Conservation (phyloP, 2,113 vertebrate species). For the Podilymbus podiceps region DNA sequence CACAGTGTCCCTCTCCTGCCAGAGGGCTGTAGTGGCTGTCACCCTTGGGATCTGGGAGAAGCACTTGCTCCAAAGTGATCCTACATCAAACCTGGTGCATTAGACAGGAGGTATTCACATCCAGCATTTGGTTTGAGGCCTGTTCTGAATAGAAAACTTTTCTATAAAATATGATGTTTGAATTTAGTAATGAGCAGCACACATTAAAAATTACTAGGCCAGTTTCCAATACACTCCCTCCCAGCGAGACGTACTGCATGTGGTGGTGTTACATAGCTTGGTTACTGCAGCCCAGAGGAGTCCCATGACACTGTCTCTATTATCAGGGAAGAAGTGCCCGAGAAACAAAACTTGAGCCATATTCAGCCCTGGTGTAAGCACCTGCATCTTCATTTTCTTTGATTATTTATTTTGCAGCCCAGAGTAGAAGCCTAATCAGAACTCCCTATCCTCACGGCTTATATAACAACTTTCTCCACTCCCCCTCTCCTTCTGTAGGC, state of each 20-base stretch:
- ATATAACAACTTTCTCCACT: slow-evolving; percentile 8
- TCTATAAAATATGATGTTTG: not conserved
- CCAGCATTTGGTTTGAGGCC: not conserved
- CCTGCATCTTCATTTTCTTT: not conserved
- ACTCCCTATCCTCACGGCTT: not conserved
- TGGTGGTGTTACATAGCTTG: not conserved
- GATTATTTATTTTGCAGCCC: not conserved
- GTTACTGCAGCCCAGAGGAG: not conserved
- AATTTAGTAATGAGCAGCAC: not conserved
- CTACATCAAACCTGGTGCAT: not conserved
- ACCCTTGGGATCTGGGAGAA: not conserved
- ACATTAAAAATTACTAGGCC: not conserved
- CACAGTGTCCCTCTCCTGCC: not conserved
- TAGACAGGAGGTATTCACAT: not conserved
- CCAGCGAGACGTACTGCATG: not conserved
- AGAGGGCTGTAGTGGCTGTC: not conserved
- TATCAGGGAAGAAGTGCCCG: not conserved
- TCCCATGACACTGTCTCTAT: not conserved
- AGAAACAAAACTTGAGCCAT: not conserved
- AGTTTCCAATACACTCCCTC: not conserved
- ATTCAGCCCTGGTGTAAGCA: not conserved
- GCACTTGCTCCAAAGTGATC: not conserved
- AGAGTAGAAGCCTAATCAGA: not conserved
- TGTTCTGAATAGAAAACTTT: not conserved
- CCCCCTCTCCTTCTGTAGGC: slow-evolving; percentile 30